phyloP scores from a whole-genome alignment of 1,140 invertebrate species.

The Artemia franciscana region DNA sequence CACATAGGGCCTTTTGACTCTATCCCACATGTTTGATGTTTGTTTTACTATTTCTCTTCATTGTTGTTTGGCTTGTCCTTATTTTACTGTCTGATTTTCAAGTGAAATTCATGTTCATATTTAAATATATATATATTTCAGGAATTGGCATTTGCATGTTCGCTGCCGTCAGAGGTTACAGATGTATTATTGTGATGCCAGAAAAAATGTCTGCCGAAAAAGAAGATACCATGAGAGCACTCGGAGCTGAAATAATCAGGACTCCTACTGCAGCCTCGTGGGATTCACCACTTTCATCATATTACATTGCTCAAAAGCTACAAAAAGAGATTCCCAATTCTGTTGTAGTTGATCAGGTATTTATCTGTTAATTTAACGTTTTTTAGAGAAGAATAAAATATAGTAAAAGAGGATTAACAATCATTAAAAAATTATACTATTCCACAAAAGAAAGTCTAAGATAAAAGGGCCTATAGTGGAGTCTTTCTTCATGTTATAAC shows the following conservation, averaged over 20 bases:
- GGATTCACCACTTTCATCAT: slow-evolving; percentile 7
- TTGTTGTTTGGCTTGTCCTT: too few relatives aligned
- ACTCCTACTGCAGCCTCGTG: slow-evolving; percentile 9
- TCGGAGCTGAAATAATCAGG: slow-evolving; percentile 17
- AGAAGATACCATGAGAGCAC: slow-evolving; percentile 14
- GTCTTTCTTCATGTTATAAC: too few relatives aligned
- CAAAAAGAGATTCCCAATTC: slow-evolving; percentile 15
- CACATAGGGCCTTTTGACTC: too few relatives aligned
- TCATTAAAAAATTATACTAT: slow-evolving; percentile 2
- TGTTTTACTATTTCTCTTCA: too few relatives aligned
- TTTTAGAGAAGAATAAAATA: not conserved
- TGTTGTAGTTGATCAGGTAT: slow-evolving; percentile 15
- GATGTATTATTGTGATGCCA: slow-evolving; percentile 23
- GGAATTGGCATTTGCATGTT: slow-evolving; percentile 20
- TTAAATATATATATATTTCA: too few relatives aligned
- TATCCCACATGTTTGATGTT: too few relatives aligned
- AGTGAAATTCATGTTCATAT: too few relatives aligned
- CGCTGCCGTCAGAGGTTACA: slow-evolving; percentile 20
- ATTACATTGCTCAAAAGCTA: slow-evolving; percentile 12
- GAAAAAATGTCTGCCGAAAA: slow-evolving; percentile 20
- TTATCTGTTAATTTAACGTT: not conserved
- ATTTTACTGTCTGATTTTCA: too few relatives aligned
- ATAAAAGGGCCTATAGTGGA: too few relatives aligned
- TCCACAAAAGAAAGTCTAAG: too few relatives aligned
- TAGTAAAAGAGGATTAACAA: not conserved